Percentiles rank a stretch among this genome's conserved stretches.
These are phyloP conservation scores for Yoshiicerus persimilis DNA, from an alignment of 1,140 invertebrate species.

Conservation along the genomic window DNA sequence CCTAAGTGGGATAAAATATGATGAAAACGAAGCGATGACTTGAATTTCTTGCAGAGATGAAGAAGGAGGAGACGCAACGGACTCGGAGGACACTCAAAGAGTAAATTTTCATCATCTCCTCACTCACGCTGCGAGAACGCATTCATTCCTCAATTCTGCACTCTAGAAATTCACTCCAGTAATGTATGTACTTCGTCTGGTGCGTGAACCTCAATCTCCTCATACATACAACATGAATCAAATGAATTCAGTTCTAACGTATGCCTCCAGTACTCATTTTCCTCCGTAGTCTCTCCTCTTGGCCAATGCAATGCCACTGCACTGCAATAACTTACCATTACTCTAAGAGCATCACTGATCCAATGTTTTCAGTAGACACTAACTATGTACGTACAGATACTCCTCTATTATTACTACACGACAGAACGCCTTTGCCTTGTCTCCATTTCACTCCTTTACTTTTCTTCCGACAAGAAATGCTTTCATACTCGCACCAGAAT, in stretches of 20 bases:
- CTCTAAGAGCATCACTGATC: neutral
- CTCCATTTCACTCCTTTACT: neutral
- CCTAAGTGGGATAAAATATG: slow-evolving; percentile 9
- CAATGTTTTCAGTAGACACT: too few relatives aligned
- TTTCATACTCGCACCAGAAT: neutral
- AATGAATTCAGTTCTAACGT: neutral
- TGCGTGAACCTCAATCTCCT: neutral
- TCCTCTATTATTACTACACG: neutral
- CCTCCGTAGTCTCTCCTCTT: neutral
- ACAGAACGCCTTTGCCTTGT: neutral
- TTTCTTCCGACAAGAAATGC: neutral
- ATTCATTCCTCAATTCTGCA: neutral
- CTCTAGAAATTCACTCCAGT: neutral
- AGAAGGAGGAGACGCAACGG: slow-evolving; percentile 3
- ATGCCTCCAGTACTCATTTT: neutral
- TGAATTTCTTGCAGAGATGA: neutral
- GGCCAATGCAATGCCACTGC: neutral
- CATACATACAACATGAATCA: neutral
- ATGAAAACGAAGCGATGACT: neutral
- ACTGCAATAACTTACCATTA: neutral
- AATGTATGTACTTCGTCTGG: neutral
- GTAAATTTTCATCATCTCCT: neutral
- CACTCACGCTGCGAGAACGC: neutral
- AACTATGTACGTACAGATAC: too few relatives aligned
- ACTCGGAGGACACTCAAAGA: slow-evolving; percentile 14